Evolutionary conservation across 2,888 invertebrate genomes (phyloP).

Genomic region (Chaetoderma sp.): DNA sequence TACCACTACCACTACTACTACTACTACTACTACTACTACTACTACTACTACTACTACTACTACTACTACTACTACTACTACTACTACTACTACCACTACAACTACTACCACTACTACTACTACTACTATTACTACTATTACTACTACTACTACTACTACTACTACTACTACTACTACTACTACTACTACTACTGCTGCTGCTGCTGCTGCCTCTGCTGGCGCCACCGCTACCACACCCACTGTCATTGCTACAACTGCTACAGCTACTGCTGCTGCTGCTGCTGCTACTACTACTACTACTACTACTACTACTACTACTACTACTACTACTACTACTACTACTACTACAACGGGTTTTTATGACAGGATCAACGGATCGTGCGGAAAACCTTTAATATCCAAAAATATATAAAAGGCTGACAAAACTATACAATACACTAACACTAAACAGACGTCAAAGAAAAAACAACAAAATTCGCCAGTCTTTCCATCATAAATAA

Average conservation of each 20-base stretch:
- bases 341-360: too few species aligned
- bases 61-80: constrained; percentile 28
- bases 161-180: constrained; percentile 4
- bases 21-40: constrained; percentile 27
- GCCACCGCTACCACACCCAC: constrained; percentile 1
- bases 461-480: too few species aligned
- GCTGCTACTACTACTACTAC: constrained; percentile 19
- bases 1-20: constrained; percentile 24
- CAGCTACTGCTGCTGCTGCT: constrained; percentile 1
- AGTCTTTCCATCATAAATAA: too few species aligned
- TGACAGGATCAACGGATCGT: too few species aligned
- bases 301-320: too few species aligned
- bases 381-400: too few species aligned
- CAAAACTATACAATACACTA: too few species aligned
- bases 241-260: constrained; percentile 3
- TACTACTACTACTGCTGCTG: constrained; percentile 7
- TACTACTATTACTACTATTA: constrained; percentile 6
- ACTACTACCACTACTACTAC: constrained; percentile 23
- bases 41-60: constrained; percentile 28
- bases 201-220: background rate
- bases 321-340: too few species aligned
- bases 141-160: constrained; percentile 13
- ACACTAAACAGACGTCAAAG: too few species aligned
- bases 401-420: too few species aligned
- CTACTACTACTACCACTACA: constrained; percentile 20